Evolutionary conservation across 92 coral and sea anemone species (phyloP).

Genomic region (Muricea muricata): DNA sequence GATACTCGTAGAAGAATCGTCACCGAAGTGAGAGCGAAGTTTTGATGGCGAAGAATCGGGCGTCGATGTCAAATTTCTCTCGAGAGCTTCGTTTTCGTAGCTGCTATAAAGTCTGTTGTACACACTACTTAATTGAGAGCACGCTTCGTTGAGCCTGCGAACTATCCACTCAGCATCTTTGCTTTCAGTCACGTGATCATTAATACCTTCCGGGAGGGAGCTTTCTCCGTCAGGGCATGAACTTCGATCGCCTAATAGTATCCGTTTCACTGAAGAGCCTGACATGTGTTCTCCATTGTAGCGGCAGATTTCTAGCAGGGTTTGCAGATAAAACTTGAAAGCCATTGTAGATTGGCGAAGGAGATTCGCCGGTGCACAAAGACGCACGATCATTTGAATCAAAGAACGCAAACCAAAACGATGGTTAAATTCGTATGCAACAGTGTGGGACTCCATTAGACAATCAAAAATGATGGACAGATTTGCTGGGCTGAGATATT

Average conservation of each 20-base stretch:
- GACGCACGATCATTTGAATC: slow-evolving; percentile 90
- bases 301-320: slow-evolving; percentile 93
- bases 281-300: slow-evolving; percentile 98
- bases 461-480: slow-evolving; percentile 94
- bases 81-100: slow-evolving; percentile 71
- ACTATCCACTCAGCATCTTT: slow-evolving; percentile 98
- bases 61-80: slow-evolving; percentile 79
- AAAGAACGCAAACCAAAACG: slow-evolving; percentile 90
- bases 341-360: slow-evolving; percentile 98
- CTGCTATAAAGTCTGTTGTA: slow-evolving; percentile 89
- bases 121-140: slow-evolving; percentile 95
- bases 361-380: slow-evolving; percentile 92
- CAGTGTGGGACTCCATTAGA: slow-evolving; percentile 97
- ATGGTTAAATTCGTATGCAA: slow-evolving; percentile 97
- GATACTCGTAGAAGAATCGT: slow-evolving; percentile 68
- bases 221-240: slow-evolving; percentile 66
- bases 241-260: slow-evolving; percentile 91
- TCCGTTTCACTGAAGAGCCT: slow-evolving; percentile 92
- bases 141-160: slow-evolving; percentile 91
- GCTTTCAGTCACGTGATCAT: slow-evolving; percentile 68
- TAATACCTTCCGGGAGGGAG: slow-evolving; percentile 45
- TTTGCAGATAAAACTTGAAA: slow-evolving; percentile 90
- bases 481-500: slow-evolving; percentile 90
- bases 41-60: slow-evolving; percentile 93
- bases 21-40: slow-evolving; percentile 67